Evolutionary conservation across 2,888 invertebrate species (phyloP), one percentile per base, ranked within the genome.

Genomic region (Octonoba sinensis): DNA sequence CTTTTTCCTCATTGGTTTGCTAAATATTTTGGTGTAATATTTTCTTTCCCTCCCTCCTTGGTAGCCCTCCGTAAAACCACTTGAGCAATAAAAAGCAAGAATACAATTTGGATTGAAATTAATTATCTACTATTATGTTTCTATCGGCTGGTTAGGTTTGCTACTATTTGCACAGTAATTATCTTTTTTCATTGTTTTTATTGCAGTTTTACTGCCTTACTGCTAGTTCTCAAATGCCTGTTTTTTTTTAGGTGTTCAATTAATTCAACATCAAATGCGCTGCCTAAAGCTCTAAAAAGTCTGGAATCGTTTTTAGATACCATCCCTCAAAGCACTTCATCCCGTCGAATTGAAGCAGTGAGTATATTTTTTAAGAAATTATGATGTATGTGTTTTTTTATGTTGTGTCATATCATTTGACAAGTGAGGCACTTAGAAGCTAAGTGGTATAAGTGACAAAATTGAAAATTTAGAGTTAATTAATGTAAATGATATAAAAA

Each of bases 251-350:
- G 65, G n/a, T 66, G 65, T 24, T 36, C 65, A 0, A 11, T 66
- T 15, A 66, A 66, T 66, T 47, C 65, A 3, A 66, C 46, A 16
- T 46, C 65, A 18, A 22, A 24, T 66, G 65, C 24, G 8, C 47
- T 66, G 65, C 49, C 47, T n/a, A 22, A 12, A 24, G 65, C 51
- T 49, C 18, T 66, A 20, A 66, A 66, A 13, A n/a, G 22, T 8
- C 16, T 51, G 1, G 65, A 66, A 66, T n/a, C 13, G 12, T 66
- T 66, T 24, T 49, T 66, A 24, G 15, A 13, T 24, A 22, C 65
- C 4, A 0, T 66, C 3, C 20, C 65, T 49, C 3, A 24, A 22
- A 47, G 8, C 24, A 15, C 47, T 18, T 1, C 16, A n/a, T 16
- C 62, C n/a, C n/a, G 44, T 36, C 1, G 8, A 12, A 36, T 11